Conservation (phyloP, 2,888 invertebrate species). For the Hirtodrosophila duncani region DNA sequence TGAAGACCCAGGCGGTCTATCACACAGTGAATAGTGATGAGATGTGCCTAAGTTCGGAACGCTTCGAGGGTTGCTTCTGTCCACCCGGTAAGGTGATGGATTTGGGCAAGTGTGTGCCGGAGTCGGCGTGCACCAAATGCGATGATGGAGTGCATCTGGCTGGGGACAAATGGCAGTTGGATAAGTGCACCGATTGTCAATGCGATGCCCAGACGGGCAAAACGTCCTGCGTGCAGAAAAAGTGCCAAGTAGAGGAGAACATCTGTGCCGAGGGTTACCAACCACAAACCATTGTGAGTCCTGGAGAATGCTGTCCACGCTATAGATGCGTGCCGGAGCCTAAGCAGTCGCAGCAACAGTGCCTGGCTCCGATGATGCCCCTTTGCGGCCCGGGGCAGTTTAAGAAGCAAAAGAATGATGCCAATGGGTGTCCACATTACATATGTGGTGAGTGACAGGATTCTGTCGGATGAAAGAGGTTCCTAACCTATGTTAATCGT, state of each 20-base stretch:
- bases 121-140: constrained; percentile 84
- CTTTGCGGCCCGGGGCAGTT: constrained; percentile 86
- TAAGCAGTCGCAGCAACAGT: constrained; percentile 78
- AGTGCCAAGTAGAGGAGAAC: constrained; percentile 80
- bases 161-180: constrained; percentile 83
- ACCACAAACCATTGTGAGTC: constrained; percentile 80
- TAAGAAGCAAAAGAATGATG: constrained; percentile 82
- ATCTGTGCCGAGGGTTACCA: constrained; percentile 82
- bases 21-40: constrained; percentile 65
- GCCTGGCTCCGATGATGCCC: constrained; percentile 84
- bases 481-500: not conserved
- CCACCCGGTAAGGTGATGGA: constrained; percentile 85
- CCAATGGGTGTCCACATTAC: constrained; percentile 85
- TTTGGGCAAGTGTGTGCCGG: constrained; percentile 85
- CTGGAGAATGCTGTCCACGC: constrained; percentile 84
- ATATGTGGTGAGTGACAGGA: constrained; percentile 82
- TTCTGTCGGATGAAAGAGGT: not conserved
- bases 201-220: constrained; percentile 82
- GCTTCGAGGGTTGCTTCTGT: constrained; percentile 91
- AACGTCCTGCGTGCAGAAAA: constrained; percentile 82
- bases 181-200: constrained; percentile 86
- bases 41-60: constrained; percentile 78
- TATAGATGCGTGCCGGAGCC: constrained; percentile 83
- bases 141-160: constrained; percentile 84
- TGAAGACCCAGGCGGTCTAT: constrained; percentile 62